Evolutionary conservation across 2,797 vertebrate species (phyloP).

Genomic region (Malacoraja senta): DNA sequence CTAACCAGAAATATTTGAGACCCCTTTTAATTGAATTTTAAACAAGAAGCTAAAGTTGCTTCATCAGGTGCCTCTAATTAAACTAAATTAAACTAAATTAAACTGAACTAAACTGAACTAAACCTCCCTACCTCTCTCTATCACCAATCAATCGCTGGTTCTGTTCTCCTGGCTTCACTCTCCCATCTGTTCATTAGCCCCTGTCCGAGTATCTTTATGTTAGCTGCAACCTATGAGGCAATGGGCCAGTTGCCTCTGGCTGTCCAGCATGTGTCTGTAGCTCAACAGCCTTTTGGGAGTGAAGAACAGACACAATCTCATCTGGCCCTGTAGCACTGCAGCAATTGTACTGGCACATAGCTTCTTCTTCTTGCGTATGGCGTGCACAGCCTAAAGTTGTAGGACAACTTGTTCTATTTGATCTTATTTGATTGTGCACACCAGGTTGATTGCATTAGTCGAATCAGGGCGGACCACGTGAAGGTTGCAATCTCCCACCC

Average conservation of each 20-base stretch:
- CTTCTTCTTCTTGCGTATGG: neutral
- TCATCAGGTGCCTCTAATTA: neutral
- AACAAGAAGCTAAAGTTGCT: neutral
- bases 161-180: neutral
- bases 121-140: neutral
- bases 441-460: too few species aligned
- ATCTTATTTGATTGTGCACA: too few species aligned
- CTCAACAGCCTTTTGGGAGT: neutral
- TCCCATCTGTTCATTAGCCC: neutral
- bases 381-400: too few species aligned
- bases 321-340: neutral
- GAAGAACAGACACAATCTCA: neutral
- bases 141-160: neutral
- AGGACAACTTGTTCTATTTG: too few species aligned
- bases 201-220: neutral
- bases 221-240: neutral
- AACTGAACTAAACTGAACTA: too few species aligned
- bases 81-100: too few species aligned
- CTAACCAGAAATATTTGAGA: neutral
- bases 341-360: neutral
- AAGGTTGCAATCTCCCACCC: too few species aligned
- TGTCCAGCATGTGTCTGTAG: neutral
- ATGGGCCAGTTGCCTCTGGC: too few species aligned
- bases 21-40: neutral
- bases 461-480: too few species aligned